phyloP scores from a whole-genome alignment of 1,140 invertebrate genomes.

The Aphidius gifuensis region DNA sequence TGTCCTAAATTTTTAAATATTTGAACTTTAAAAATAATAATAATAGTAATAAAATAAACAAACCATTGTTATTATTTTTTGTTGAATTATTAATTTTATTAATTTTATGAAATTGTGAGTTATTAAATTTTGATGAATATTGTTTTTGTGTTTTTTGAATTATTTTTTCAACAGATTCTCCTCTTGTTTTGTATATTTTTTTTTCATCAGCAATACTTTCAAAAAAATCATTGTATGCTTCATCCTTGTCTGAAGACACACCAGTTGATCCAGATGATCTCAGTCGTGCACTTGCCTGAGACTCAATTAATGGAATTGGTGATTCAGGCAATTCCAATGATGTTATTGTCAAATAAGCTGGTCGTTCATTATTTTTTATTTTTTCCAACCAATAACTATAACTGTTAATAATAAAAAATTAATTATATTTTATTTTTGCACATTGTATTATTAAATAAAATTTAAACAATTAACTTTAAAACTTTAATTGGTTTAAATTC shows the following conservation, averaged over 20 bases:
- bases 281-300: constrained; percentile 36
- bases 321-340: constrained; percentile 46
- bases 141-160: constrained; percentile 20
- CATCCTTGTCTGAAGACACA: constrained; percentile 31
- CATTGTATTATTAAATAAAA: constrained; percentile 1
- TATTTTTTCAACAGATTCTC: constrained; percentile 17
- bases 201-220: constrained; percentile 26
- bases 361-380: constrained; percentile 36
- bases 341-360: constrained; percentile 44
- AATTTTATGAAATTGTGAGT: no score
- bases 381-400: constrained; percentile 43
- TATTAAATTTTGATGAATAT: constrained; percentile 2
- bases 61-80: no score
- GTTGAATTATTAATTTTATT: no score
- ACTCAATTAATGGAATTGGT: constrained; percentile 45
- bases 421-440: neutral
- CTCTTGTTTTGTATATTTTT: neutral
- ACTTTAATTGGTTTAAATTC: neutral
- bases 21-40: no score
- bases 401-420: constrained; percentile 25
- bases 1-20: no score
- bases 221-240: constrained; percentile 35
- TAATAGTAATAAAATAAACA: no score
- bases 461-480: constrained; percentile 2
- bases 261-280: constrained; percentile 21